Evolutionary conservation across 2,113 vertebrate species (phyloP).

Genomic region (Illadopsis cleaveri): DNA sequence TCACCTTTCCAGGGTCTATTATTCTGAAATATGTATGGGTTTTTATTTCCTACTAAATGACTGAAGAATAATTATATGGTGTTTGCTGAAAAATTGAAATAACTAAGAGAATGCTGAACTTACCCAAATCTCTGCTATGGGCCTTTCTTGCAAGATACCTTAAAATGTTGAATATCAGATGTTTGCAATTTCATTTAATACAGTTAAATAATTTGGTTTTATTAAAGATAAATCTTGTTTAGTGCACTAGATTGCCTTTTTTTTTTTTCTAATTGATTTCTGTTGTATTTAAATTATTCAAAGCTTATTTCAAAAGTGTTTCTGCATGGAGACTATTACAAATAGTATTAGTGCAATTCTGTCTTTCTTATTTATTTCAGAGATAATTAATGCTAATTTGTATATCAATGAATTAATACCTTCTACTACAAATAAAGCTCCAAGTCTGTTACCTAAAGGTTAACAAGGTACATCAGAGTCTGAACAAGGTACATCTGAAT

Average conservation of each 20-base stretch:
- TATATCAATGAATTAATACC: neutral
- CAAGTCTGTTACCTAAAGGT: neutral
- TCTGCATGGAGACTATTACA: neutral
- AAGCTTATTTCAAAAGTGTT: neutral
- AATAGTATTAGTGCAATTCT: neutral
- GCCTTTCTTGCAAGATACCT: neutral
- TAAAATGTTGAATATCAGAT: neutral
- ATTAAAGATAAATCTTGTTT: neutral
- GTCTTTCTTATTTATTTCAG: neutral
- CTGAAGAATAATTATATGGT: neutral
- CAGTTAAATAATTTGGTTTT: neutral
- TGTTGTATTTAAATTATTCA: neutral
- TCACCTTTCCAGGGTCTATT: neutral
- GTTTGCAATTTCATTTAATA: neutral
- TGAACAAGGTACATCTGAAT: neutral
- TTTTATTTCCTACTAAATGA: neutral
- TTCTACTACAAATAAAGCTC: neutral
- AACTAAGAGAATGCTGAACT: neutral
- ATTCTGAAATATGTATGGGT: neutral
- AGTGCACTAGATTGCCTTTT: neutral
- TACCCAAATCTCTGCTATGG: neutral
- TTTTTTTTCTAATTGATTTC: neutral
- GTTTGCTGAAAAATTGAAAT: neutral
- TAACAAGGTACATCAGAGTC: neutral
- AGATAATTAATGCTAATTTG: neutral